These are phyloP conservation scores for Papilio polytes DNA, from an alignment of 1,140 invertebrate genomes.

Conservation along the genomic window DNA sequence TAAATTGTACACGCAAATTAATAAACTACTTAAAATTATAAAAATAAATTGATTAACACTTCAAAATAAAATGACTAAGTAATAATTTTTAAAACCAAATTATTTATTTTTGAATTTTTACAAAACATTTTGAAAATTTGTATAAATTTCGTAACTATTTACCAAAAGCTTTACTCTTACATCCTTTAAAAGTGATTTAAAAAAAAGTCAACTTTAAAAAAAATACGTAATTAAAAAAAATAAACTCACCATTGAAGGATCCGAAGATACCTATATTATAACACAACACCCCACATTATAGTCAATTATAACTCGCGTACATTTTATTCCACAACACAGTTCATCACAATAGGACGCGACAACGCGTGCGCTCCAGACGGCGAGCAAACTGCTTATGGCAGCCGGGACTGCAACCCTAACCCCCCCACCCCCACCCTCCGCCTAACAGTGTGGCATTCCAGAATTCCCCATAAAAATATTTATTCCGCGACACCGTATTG, in stretches of 20 bases:
- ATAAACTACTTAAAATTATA: too few species aligned
- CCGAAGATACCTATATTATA: constrained; percentile 51
- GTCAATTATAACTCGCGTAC: constrained; percentile 41
- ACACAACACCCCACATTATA: constrained; percentile 46
- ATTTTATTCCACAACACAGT: constrained; percentile 41
- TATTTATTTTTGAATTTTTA: too few species aligned
- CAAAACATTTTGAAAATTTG: too few species aligned
- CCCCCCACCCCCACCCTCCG: not conserved
- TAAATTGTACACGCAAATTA: too few species aligned
- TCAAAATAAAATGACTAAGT: too few species aligned
- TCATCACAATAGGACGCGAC: constrained; percentile 45
- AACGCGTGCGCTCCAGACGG: constrained; percentile 50
- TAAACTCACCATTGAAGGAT: constrained; percentile 62
- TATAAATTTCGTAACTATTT: not conserved
- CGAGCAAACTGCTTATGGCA: constrained; percentile 56
- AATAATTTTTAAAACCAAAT: too few species aligned
- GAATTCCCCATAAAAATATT: constrained; percentile 45
- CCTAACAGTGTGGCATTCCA: constrained; percentile 24
- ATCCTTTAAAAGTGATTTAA: not conserved
- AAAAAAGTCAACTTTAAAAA: not conserved
- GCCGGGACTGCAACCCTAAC: constrained; percentile 47
- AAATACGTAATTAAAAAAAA: constrained; percentile 28
- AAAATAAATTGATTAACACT: too few species aligned
- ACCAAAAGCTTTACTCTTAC: not conserved
- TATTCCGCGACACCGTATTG: constrained; percentile 42